These are phyloP conservation scores for Hemitrygon akajei DNA, from an alignment of 2,797 vertebrate genomes.

Conservation along the genomic window DNA sequence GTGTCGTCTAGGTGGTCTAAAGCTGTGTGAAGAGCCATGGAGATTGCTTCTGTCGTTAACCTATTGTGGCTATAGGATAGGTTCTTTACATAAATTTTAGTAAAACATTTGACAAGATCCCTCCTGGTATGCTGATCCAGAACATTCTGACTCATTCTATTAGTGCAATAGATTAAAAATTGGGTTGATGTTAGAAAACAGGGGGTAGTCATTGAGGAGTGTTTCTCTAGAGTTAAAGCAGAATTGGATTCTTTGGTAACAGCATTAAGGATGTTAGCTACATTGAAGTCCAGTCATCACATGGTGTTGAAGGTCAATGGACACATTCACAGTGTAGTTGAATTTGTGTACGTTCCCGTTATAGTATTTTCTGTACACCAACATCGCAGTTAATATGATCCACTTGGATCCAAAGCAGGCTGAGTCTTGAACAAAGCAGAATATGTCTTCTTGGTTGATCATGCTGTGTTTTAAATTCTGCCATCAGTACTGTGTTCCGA, in stretches of 20 bases:
- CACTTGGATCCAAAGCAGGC: neutral
- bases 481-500: neutral
- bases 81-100: too few relatives aligned
- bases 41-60: too few relatives aligned
- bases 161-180: too few relatives aligned
- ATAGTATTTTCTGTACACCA: neutral
- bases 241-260: too few relatives aligned
- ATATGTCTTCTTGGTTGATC: neutral
- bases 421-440: neutral
- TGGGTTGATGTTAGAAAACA: neutral
- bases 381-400: neutral
- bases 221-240: neutral
- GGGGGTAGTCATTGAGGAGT: neutral
- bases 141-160: too few relatives aligned
- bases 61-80: too few relatives aligned
- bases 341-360: too few relatives aligned
- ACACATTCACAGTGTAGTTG: neutral
- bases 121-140: too few relatives aligned
- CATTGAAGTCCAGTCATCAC: neutral
- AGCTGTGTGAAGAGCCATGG: too few relatives aligned
- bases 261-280: too few relatives aligned
- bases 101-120: too few relatives aligned
- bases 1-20: too few relatives aligned
- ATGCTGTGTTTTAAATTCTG: neutral
- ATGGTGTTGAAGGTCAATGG: neutral